phyloP scores from a whole-genome alignment of 2,888 invertebrate species.

The Sarcophaga carnaria region DNA sequence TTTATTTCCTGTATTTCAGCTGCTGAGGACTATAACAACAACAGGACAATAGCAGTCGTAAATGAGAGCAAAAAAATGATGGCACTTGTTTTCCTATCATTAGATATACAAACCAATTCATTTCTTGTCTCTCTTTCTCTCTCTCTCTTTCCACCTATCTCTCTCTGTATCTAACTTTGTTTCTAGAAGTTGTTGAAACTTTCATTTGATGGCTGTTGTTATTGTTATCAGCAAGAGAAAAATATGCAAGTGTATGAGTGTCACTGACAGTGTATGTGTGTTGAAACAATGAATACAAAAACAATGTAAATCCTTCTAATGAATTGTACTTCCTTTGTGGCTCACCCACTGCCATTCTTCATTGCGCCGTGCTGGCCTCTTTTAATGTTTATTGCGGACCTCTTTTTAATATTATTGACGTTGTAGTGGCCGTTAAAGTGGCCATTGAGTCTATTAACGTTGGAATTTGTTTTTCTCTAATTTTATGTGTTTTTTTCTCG shows the following conservation, averaged over 20 bases:
- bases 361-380: not conserved
- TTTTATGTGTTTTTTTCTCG: not conserved
- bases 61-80: not conserved
- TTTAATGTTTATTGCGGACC: not conserved
- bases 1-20: not conserved
- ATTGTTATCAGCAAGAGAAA: slow-evolving; percentile 4
- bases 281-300: slow-evolving; percentile 26
- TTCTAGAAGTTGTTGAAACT: not conserved
- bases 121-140: not conserved
- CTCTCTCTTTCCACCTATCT: not conserved
- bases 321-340: slow-evolving; percentile 27
- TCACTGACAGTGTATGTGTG: not conserved
- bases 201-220: not conserved
- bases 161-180: not conserved
- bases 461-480: not conserved
- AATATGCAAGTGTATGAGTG: slow-evolving; percentile 29
- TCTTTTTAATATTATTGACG: not conserved
- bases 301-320: slow-evolving; percentile 42
- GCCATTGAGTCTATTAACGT: not conserved
- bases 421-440: not conserved
- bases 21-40: not conserved
- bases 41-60: not conserved
- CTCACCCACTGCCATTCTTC: not conserved
- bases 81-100: not conserved
- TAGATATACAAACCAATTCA: not conserved